A percentile compares a stretch with the other conserved stretches of the same genome.
Conservation (phyloP, 1,140 invertebrate species). For the Pemphigus obesinymphae region DNA sequence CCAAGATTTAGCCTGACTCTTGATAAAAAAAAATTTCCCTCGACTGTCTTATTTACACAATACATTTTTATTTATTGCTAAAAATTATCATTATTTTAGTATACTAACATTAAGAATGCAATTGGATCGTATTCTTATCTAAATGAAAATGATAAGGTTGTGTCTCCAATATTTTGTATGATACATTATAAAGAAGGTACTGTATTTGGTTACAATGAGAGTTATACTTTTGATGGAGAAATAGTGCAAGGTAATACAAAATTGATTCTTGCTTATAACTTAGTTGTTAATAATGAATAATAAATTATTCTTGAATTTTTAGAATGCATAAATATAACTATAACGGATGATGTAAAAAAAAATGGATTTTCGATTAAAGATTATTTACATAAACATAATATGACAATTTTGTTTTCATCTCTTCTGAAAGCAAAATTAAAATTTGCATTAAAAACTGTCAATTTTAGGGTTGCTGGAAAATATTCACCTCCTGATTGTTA, state of each 20-base stretch:
- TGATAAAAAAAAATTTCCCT: no score
- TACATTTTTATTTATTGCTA: no score
- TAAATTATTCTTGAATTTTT: conserved; percentile 43
- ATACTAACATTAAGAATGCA: conserved; percentile 71
- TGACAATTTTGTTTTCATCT: conserved; percentile 70
- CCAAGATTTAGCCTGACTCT: no score
- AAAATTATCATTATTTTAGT: no score
- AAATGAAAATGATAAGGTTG: conserved; percentile 65
- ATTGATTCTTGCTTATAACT: no score
- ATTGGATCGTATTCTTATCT: conserved; percentile 87
- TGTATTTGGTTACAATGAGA: conserved; percentile 84
- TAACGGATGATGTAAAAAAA: conserved; percentile 29
- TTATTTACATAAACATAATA: conserved; percentile 59
- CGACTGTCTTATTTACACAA: no score
- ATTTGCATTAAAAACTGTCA: conserved; percentile 81
- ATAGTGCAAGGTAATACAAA: conserved; percentile 58
- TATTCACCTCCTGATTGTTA: conserved; percentile 85
- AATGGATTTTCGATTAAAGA: conserved; percentile 56
- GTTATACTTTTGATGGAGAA: conserved; percentile 82
- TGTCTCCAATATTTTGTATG: conserved; percentile 67
- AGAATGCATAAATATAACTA: conserved; percentile 46
- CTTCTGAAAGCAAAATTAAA: conserved; percentile 66
- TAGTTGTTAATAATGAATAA: no score
- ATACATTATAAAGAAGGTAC: conserved; percentile 73
- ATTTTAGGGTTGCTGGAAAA: conserved; percentile 76